Evolutionary conservation across 1,140 invertebrate genomes (phyloP), one percentile per base, ranked within the genome.

Genomic region (Lysiphlebus fabarum): DNA sequence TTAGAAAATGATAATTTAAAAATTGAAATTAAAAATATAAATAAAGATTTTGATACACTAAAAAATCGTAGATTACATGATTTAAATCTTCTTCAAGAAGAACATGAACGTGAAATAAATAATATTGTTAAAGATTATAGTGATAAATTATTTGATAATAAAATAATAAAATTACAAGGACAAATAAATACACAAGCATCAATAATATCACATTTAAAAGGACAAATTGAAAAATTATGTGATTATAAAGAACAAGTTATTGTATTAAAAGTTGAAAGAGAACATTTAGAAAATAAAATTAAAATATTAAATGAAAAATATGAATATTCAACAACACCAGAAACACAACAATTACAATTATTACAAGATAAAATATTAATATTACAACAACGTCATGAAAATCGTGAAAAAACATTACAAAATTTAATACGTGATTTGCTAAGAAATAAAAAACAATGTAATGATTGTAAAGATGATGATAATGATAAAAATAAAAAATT

Each of bases 51-150:
- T 59, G 84, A 87, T 68, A 73, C 82, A 26, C 72, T 91, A 61
- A 90, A 90, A 65, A 86, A 85, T 59, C 90, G 90, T 68, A 78
- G 89, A 36, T 77, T 91, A 62, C 85, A 90, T 67, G 89, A 91
- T 77, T 83, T 91, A 7, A 90, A 89, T 72, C 82, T 87, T 6
- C 75, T 90, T 5, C 89, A 92, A 74, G 82, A 88, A 58, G 87
- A 89, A 6, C 89, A 92, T 58, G 89, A 91, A 65, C 83, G 86
- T 36, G 90, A 92, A 69, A 75, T 91, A 45, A 83, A 83, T 2
- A 60, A 70, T 10, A 56, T 82, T 37, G 58, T 81, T 34, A 76
- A 79, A 55, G 79, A 79, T n/a, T 79, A 80, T 49, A 76, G 70
- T 51, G 55, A 72, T 4, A 79, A 79, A 53, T 63, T 77, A n/a